Evolutionary conservation across 2,113 vertebrate species (phyloP).

Genomic region (Diphyllodes magnificus): DNA sequence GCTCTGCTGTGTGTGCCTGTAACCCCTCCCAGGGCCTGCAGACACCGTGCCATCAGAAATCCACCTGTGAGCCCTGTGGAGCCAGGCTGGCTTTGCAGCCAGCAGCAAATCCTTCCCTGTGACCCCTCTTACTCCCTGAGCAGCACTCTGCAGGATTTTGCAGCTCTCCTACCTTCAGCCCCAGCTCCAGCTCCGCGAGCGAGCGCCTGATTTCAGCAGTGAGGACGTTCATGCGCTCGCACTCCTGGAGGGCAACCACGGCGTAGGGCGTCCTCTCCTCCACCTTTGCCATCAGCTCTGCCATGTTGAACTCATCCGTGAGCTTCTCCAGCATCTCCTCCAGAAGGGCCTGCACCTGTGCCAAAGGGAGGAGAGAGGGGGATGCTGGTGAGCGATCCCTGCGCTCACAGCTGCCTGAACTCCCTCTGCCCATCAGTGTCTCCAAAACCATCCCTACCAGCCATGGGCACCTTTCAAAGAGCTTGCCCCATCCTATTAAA

Average conservation of each 20-base stretch:
- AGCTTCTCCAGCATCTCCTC: slow-evolving; percentile 89
- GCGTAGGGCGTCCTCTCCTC: slow-evolving; percentile 87
- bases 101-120: neutral
- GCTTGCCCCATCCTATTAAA: neutral
- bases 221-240: slow-evolving; percentile 89
- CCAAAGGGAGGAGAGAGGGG: neutral
- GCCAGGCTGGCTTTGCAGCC: neutral
- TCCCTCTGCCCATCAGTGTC: neutral
- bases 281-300: slow-evolving; percentile 80
- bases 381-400: neutral
- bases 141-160: no score
- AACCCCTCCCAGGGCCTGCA: neutral
- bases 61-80: neutral
- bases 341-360: slow-evolving; percentile 82
- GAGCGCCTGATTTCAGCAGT: slow-evolving; percentile 82
- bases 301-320: slow-evolving; percentile 86
- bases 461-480: neutral
- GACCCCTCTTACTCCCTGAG: neutral
- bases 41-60: neutral
- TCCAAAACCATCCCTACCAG: neutral
- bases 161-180: slow-evolving; percentile 81
- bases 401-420: neutral
- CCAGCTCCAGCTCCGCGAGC: slow-evolving; percentile 80
- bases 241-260: slow-evolving; percentile 91
- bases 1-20: neutral